Conservation (phyloP, 2,113 vertebrate genomes). For the Gnathonemus echidnorhynchus region DNA sequence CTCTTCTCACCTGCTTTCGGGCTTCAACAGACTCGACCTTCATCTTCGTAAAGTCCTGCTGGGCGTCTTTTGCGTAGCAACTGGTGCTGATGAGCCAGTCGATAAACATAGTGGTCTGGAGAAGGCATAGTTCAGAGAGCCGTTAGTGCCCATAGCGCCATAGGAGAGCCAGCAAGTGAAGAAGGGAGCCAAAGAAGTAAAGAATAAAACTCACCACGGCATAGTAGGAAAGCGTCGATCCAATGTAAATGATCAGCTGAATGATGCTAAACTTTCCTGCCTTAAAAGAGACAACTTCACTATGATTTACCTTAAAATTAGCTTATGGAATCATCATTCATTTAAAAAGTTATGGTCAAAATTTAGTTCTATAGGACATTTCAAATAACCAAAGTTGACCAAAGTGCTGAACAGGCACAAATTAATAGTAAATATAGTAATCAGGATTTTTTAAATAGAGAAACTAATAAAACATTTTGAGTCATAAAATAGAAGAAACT, state of each 20-base stretch:
- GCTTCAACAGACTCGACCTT: constrained; percentile 65
- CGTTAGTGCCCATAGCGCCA: neutral
- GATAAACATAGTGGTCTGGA: constrained; percentile 59
- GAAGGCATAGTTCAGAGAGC: neutral
- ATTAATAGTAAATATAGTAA: neutral
- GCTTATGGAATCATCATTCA: neutral
- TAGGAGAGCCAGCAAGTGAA: neutral
- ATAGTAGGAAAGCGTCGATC: constrained; percentile 74
- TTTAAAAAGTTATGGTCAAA: neutral
- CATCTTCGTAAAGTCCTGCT: constrained; percentile 57
- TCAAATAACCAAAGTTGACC: neutral
- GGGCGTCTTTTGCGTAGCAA: constrained; percentile 47
- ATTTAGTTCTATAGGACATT: neutral
- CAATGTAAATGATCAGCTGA: constrained; percentile 68
- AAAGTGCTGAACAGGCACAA: neutral
- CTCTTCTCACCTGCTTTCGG: constrained; percentile 50
- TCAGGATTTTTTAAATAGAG: neutral
- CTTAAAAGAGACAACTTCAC: constrained; percentile 44
- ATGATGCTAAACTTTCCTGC: constrained; percentile 67
- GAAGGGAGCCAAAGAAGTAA: neutral
- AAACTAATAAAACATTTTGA: neutral
- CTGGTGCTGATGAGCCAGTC: constrained; percentile 61
- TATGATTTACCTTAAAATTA: neutral
- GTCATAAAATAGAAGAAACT: neutral
- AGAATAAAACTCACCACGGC: constrained; percentile 65